A percentile compares a stretch with the other conserved stretches of the same genome.
Conservation (phyloP, 2,797 vertebrate genomes). For the Cirrhinus molitorella region DNA sequence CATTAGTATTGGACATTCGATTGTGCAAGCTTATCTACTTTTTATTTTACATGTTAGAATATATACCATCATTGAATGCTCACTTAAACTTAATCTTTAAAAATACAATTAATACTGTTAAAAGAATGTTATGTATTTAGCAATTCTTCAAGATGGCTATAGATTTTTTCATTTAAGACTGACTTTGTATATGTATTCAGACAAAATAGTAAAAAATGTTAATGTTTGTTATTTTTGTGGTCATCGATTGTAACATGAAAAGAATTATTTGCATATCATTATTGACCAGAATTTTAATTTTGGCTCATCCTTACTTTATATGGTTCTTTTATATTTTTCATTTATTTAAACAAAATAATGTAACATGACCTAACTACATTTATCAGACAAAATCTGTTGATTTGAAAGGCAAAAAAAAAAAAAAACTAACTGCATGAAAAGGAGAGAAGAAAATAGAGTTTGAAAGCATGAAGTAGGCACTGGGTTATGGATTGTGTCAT, state of each 20-base stretch:
- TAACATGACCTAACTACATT: too few relatives aligned
- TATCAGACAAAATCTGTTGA: not conserved
- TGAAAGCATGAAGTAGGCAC: slow-evolving; percentile 26
- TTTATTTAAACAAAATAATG: not conserved
- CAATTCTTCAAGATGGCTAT: too few relatives aligned
- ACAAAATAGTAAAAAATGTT: not conserved
- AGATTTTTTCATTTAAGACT: not conserved
- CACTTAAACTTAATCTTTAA: not conserved
- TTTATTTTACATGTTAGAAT: not conserved
- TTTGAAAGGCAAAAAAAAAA: not conserved
- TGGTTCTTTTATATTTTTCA: not conserved
- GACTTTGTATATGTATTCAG: not conserved
- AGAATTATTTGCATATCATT: not conserved
- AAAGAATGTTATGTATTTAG: not conserved
- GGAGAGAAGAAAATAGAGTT: not conserved
- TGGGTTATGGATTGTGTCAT: slow-evolving; percentile 38
- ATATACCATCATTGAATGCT: not conserved
- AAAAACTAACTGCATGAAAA: not conserved
- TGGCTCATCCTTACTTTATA: not conserved
- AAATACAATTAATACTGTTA: not conserved
- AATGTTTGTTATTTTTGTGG: not conserved
- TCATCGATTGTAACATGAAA: not conserved
- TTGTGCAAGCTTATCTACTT: not conserved
- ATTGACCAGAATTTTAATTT: not conserved
- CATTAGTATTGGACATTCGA: not conserved